Evolutionary conservation across 2,888 invertebrate genomes (phyloP), one percentile per base, ranked within the genome.

Genomic region (Subacronicta megacephala): DNA sequence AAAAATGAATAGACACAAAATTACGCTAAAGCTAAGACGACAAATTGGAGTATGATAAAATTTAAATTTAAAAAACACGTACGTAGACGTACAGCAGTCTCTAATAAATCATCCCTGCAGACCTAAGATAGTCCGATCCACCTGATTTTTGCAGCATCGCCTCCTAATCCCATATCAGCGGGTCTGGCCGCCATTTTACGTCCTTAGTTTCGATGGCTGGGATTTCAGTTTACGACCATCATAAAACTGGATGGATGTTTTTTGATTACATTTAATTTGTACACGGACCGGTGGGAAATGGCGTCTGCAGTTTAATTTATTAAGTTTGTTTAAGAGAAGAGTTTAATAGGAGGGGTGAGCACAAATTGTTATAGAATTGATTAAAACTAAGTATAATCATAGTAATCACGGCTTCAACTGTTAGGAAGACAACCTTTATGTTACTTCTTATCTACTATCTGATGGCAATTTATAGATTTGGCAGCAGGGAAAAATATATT

Each of bases 221-320:
- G 70, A 63, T 70, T 76, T 76, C 66, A 59, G 57, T 65, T 75
- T 75, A 75, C 62, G 62, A 52, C 70, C 16, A 15, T 53, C 60
- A 65, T 75, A 76, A 75, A 75, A 70, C 36, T 64, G 73, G 75
- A 73, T 76, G 57, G 70, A 75, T 70, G 67, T 63, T 65, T 73
- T 75, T 76, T 75, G 73, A 75, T 75, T 75, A 75, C 61, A 75
- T 75, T 75, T 75, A 76, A 75, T 75, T 75, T 75, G 76, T 63
- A 63, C 58, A 60, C 51, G 51, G 52, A 58, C 46, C 57, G 38
- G 42, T 52, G 63, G 61, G 59, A 35, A 51, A 51, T 47, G 44
- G 52, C 20, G 47, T 61, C 45, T 59, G 62, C 33, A 37, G 44
- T 51, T 65, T 54, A 49, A 67, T 50, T 38, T 60, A 66, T 63